Evolutionary conservation across 2,113 vertebrate genomes (phyloP).

Genomic region (Reinhardtius hippoglossoides): DNA sequence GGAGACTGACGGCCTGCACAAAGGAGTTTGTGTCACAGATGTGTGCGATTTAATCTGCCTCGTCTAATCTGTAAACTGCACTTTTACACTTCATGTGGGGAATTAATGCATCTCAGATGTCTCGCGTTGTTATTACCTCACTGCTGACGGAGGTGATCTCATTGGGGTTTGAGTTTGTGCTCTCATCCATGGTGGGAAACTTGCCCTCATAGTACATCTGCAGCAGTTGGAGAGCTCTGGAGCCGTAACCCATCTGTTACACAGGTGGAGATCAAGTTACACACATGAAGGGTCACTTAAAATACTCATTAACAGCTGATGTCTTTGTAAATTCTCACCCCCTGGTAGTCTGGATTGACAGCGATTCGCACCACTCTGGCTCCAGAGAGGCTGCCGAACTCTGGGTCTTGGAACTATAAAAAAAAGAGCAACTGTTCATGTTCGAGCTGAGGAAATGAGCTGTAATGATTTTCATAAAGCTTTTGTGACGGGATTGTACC

Average conservation of each 20-base stretch:
- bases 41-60: not conserved
- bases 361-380: conserved; percentile 94
- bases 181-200: conserved; percentile 91
- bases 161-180: conserved; percentile 69
- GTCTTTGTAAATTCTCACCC: conserved; percentile 81
- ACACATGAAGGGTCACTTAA: not conserved
- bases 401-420: conserved; percentile 93
- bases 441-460: not conserved
- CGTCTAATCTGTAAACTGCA: not conserved
- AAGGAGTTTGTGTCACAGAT: not conserved
- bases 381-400: conserved; percentile 93
- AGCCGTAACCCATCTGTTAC: conserved; percentile 95
- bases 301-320: not conserved
- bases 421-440: conserved; percentile 3
- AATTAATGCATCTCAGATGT: not conserved
- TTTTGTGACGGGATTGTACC: conserved; percentile 75
- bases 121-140: conserved; percentile 82
- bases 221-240: conserved; percentile 89
- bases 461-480: not conserved
- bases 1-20: conserved; percentile 89
- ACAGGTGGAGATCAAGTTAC: conserved; percentile 21
- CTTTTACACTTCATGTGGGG: not conserved
- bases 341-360: conserved; percentile 97
- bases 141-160: conserved; percentile 90
- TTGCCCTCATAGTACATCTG: conserved; percentile 97